Percentiles rank a stretch among this genome's conserved stretches.
phyloP scores from a whole-genome alignment of 1,140 invertebrate species.

The Paraescarpia echinospica region DNA sequence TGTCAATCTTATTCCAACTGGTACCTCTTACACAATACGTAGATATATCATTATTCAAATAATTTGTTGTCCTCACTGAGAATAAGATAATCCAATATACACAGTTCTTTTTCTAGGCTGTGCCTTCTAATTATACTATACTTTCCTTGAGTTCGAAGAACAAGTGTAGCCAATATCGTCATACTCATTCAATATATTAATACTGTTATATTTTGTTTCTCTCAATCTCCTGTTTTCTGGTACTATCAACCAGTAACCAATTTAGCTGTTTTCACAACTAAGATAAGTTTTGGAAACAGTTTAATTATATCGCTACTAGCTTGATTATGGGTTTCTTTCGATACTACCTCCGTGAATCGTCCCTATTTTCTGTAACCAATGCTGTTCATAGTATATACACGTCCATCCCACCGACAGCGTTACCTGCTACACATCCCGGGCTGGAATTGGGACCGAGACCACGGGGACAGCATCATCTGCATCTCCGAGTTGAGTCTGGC shows the following conservation, averaged over 20 bases:
- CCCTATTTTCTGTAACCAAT: background rate
- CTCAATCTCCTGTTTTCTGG: background rate
- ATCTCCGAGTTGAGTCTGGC: slow-evolving; percentile 88
- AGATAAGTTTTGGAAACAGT: no score
- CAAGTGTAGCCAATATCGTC: no score
- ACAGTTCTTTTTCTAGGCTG: no score
- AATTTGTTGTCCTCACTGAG: no score
- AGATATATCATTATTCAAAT: no score
- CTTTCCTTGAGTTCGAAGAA: background rate
- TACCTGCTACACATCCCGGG: slow-evolving; percentile 90
- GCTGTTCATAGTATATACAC: background rate
- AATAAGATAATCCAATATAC: no score
- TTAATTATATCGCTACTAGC: background rate
- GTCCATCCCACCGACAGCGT: background rate
- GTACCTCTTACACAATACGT: no score
- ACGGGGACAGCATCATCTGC: slow-evolving; percentile 82
- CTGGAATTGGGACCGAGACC: slow-evolving; percentile 86
- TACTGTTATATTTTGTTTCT: background rate
- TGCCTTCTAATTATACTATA: no score
- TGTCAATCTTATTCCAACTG: no score
- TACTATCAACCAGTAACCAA: background rate
- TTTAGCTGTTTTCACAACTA: no score
- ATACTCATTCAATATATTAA: no score
- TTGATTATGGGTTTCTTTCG: no score
- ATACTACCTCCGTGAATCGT: background rate